Evolutionary conservation across 92 coral and sea anemone genomes (phyloP).

Genomic region (Blastomussa wellsi): DNA sequence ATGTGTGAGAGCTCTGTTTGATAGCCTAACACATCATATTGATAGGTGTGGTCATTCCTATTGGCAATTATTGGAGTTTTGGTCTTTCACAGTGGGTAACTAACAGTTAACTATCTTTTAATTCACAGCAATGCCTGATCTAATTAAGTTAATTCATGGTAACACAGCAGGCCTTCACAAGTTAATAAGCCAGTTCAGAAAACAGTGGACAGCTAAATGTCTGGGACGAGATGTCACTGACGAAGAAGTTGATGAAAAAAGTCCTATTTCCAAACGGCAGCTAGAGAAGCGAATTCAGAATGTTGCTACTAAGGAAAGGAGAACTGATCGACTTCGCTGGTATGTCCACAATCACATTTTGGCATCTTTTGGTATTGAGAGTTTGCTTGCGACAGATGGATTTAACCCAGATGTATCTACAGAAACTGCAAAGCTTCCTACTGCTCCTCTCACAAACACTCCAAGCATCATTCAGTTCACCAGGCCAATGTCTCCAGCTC

Average conservation of each 20-base stretch:
- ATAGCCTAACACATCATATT: too few species aligned
- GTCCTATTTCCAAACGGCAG: conserved; percentile 91
- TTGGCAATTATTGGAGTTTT: not conserved
- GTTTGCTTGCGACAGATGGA: conserved; percentile 16
- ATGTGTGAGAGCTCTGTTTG: not conserved
- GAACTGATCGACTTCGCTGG: conserved; percentile 83
- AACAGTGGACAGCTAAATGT: conserved; percentile 83
- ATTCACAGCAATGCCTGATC: conserved; percentile 85
- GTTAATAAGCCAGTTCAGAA: conserved; percentile 71
- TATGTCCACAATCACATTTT: conserved; percentile 76
- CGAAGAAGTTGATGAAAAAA: conserved; percentile 64
- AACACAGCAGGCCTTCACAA: conserved; percentile 81
- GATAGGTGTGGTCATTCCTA: not conserved
- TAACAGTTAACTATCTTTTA: not conserved
- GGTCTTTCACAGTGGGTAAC: not conserved
- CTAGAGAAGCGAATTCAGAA: conserved; percentile 78
- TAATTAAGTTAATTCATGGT: conserved; percentile 83
- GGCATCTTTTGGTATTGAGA: conserved; percentile 55
- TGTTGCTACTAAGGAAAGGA: conserved; percentile 87
- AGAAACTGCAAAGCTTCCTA: conserved; percentile 11
- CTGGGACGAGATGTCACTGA: conserved; percentile 50
- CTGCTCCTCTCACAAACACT: not conserved
- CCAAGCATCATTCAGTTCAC: conserved; percentile 43
- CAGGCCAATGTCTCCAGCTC: conserved; percentile 22
- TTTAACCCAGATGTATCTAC: conserved; percentile 12